A percentile compares a stretch with the other conserved stretches of the same genome.
phyloP scores from a whole-genome alignment of 2,888 invertebrate species.

The Germaria angustata region DNA sequence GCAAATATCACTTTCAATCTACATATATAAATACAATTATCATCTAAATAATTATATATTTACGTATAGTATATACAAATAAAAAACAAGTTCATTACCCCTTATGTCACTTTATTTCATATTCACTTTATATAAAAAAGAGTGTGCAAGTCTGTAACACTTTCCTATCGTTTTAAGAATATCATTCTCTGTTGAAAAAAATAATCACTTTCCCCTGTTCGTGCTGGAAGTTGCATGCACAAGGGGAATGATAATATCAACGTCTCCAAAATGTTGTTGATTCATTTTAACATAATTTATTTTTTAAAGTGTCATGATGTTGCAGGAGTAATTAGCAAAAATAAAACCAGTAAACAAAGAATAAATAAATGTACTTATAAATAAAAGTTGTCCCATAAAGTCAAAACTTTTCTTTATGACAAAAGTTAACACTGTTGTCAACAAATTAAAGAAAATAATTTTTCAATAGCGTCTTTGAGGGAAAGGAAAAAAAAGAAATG shows the following conservation, averaged over 20 bases:
- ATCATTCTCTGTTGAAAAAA: background rate
- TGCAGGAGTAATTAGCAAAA: conserved; percentile 12
- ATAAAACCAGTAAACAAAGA: background rate
- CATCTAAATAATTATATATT: no score
- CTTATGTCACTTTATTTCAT: background rate
- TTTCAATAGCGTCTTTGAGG: no score
- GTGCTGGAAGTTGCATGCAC: no score
- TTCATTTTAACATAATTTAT: conserved; percentile 19
- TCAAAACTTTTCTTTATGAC: background rate
- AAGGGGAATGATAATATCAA: background rate
- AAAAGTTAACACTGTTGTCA: background rate
- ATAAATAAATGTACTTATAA: background rate
- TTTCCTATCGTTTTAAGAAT: background rate
- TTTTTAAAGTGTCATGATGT: conserved; percentile 1
- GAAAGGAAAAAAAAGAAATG: no score
- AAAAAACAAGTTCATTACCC: background rate
- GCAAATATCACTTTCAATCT: no score
- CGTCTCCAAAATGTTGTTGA: conserved; percentile 6
- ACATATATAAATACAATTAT: no score
- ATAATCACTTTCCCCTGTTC: background rate
- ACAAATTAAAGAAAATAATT: no score
- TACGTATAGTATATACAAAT: no score
- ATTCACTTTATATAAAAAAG: background rate
- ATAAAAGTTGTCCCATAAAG: conserved; percentile 17
- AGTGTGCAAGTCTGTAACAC: background rate